Percentiles rank a stretch among this genome's conserved stretches.
Conservation (phyloP, 2,797 vertebrate species). For the Alauda arvensis region DNA sequence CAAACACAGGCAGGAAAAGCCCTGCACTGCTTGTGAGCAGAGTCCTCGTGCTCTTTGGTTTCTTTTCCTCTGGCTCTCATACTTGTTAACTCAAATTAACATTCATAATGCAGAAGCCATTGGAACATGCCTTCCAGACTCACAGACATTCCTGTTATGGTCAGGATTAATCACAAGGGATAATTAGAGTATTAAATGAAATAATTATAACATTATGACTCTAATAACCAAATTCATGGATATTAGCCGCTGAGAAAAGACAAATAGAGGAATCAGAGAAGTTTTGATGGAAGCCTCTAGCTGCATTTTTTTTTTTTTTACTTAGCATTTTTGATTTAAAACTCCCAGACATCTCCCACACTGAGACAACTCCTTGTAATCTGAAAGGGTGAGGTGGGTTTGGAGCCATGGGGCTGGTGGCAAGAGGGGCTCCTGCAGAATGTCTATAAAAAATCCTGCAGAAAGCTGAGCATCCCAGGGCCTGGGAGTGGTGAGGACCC, state of each 20-base stretch:
- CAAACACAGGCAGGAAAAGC: neutral
- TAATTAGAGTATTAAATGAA: slow-evolving; percentile 63
- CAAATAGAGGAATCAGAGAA: neutral
- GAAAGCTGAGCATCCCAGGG: accelerated
- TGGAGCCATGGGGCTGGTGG: neutral
- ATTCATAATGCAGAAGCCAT: slow-evolving; percentile 30
- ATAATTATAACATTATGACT: slow-evolving; percentile 56
- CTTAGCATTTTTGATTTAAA: neutral
- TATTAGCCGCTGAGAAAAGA: slow-evolving; percentile 39
- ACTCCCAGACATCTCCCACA: neutral
- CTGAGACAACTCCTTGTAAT: neutral
- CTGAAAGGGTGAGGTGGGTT: neutral
- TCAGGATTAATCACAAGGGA: slow-evolving; percentile 60
- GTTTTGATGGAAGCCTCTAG: slow-evolving; percentile 18
- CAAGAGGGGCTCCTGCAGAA: neutral
- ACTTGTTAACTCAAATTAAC: slow-evolving; percentile 52
- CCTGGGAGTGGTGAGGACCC: accelerated
- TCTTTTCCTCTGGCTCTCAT: slow-evolving; percentile 17
- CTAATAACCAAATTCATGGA: slow-evolving; percentile 47
- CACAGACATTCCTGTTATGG: slow-evolving; percentile 34
- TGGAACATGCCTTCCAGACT: slow-evolving; percentile 57
- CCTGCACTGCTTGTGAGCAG: neutral
- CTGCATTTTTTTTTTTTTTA: neutral
- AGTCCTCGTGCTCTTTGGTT: neutral
- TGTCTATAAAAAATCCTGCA: accelerated